Conservation (phyloP, 64 coral and sea anemone genomes). For the Orbicella faveolata region DNA sequence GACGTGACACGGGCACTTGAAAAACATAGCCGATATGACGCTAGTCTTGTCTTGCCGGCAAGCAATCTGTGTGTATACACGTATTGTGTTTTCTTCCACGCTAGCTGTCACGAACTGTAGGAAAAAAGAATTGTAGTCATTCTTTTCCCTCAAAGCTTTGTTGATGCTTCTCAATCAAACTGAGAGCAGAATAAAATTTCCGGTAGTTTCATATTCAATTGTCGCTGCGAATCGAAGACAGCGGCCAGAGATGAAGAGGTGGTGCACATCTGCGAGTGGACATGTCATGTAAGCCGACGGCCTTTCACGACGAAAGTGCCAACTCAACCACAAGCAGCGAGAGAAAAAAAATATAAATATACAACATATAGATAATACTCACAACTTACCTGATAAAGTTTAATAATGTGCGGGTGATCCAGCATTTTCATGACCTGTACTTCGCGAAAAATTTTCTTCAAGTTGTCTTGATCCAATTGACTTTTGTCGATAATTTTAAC, state of each 20-base stretch:
- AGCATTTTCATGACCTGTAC: slow-evolving; percentile 98
- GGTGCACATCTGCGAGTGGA: slow-evolving; percentile 17
- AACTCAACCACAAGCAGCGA: neutral
- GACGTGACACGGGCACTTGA: slow-evolving; percentile 47
- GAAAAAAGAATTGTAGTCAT: slow-evolving; percentile 31
- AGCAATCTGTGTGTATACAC: slow-evolving; percentile 6
- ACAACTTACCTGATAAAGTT: slow-evolving; percentile 88
- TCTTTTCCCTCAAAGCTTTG: neutral
- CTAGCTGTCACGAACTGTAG: slow-evolving; percentile 24
- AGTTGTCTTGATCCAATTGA: slow-evolving; percentile 93
- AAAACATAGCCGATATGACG: neutral
- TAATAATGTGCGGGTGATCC: slow-evolving; percentile 97
- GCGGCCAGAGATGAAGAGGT: neutral
- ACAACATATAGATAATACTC: neutral
- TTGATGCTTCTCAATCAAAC: neutral
- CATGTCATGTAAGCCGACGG: neutral
- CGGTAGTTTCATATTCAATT: neutral
- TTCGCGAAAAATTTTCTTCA: slow-evolving; percentile 98
- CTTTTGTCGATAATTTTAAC: slow-evolving; percentile 99
- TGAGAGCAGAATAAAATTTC: neutral
- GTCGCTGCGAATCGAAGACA: neutral
- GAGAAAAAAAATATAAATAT: neutral
- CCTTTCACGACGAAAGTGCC: neutral
- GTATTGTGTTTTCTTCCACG: slow-evolving; percentile 3
- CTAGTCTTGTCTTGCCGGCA: slow-evolving; percentile 29